Evolutionary conservation across 2,113 vertebrate species (phyloP).

Genomic region (Typhlomys cinereus): DNA sequence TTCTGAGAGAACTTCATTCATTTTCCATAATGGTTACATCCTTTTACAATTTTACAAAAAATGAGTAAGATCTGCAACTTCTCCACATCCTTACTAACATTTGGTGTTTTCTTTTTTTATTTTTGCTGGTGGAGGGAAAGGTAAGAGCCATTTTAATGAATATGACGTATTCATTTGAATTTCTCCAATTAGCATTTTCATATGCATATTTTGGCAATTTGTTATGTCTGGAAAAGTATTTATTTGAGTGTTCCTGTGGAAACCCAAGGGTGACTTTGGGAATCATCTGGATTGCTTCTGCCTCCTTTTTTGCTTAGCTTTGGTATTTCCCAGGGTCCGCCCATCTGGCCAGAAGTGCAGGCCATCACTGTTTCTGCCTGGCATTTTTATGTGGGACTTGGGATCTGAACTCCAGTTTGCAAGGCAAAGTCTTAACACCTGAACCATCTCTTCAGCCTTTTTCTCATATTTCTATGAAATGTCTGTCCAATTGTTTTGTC

Average conservation of each 20-base stretch:
- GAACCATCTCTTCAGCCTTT: too few species aligned
- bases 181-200: slow-evolving; percentile 1
- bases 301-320: too few species aligned
- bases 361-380: too few species aligned
- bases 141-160: not conserved
- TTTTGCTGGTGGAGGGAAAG: not conserved
- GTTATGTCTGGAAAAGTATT: slow-evolving; percentile 12
- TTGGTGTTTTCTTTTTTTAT: not conserved
- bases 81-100: not conserved
- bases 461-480: not conserved
- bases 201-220: not conserved
- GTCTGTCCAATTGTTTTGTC: not conserved
- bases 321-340: too few species aligned
- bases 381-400: too few species aligned
- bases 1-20: not conserved
- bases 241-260: not conserved
- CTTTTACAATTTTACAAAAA: not conserved
- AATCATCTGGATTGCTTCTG: too few species aligned
- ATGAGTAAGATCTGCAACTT: not conserved
- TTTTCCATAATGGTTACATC: not conserved
- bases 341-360: too few species aligned
- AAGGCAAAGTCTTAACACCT: too few species aligned
- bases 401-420: too few species aligned
- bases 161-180: not conserved
- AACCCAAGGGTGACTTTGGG: too few species aligned